Percentiles rank a stretch among this genome's conserved stretches.
Evolutionary conservation across 2,113 vertebrate genomes (phyloP).

Genomic region (Pteropus alecto): DNA sequence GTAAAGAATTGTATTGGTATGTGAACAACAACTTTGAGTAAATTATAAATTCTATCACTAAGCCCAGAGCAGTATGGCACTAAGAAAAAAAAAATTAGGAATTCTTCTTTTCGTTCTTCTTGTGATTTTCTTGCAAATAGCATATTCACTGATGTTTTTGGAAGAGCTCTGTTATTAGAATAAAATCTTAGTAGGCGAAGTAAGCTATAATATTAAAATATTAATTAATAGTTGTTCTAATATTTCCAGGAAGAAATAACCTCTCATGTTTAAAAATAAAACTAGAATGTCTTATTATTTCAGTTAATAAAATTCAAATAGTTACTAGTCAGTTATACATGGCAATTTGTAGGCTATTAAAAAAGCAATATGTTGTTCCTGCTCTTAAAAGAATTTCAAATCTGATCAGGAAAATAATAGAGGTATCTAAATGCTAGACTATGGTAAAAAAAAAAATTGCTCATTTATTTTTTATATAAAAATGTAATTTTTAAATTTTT

Average conservation of each 20-base stretch:
- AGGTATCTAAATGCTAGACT: background rate
- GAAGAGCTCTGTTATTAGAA: background rate
- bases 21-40: background rate
- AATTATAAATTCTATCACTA: constrained; percentile 37
- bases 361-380: background rate
- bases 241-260: constrained; percentile 7
- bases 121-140: constrained; percentile 28
- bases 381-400: background rate
- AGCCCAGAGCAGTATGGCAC: background rate
- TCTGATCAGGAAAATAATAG: background rate
- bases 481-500: too few relatives aligned
- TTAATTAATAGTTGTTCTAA: background rate
- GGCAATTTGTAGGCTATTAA: background rate
- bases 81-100: background rate
- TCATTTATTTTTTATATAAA: too few relatives aligned
- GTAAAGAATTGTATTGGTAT: constrained; percentile 34
- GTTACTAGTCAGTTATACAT: background rate
- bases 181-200: background rate
- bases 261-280: constrained; percentile 7
- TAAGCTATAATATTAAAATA: background rate
- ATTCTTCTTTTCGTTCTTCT: background rate
- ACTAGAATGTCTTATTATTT: background rate
- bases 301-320: background rate
- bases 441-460: background rate
- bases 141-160: background rate